phyloP scores from a whole-genome alignment of 2,797 vertebrate species.

The Emydoidea blandingii region DNA sequence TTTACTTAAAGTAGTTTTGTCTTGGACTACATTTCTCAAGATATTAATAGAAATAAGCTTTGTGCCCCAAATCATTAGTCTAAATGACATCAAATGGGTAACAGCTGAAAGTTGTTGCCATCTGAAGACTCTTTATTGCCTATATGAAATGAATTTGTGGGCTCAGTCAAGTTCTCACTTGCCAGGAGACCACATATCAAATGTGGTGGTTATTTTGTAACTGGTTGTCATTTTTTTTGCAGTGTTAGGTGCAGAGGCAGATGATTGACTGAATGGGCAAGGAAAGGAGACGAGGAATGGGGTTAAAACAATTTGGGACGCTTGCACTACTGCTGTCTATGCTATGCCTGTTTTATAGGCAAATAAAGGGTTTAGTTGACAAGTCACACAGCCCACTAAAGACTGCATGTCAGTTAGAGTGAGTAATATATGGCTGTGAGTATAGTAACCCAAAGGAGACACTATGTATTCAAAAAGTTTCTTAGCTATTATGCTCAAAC shows the following conservation, averaged over 20 bases:
- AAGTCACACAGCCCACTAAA: background rate
- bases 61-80: no score
- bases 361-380: background rate
- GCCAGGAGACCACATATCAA: fast-evolving
- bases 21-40: no score
- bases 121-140: background rate
- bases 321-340: background rate
- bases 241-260: background rate
- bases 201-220: background rate
- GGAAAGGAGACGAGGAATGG: background rate
- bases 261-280: background rate
- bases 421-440: fast-evolving
- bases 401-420: background rate
- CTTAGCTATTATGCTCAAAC: background rate
- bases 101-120: background rate
- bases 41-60: no score
- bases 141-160: background rate
- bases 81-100: background rate
- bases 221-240: no score
- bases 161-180: background rate
- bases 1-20: no score
- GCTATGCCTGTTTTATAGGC: background rate
- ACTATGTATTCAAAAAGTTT: fast-evolving
- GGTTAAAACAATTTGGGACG: background rate
- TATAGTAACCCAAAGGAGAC: background rate